A percentile compares a stretch with the other conserved stretches of the same genome.
Conservation (phyloP, 2,797 vertebrate species). For the Petrocephalus sullivani region DNA sequence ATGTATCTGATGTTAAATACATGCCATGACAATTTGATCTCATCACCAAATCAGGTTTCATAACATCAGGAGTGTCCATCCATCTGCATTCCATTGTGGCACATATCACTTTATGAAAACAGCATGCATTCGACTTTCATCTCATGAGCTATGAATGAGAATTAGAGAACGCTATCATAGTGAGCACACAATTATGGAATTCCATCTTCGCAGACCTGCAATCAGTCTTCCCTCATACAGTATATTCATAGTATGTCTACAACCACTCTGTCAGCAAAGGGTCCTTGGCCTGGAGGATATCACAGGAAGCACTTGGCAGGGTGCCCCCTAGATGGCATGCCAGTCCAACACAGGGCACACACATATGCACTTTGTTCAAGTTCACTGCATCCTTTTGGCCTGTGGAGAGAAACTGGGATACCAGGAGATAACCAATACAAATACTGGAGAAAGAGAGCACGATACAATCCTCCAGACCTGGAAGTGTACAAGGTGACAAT, state of each 20-base stretch:
- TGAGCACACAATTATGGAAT: not conserved
- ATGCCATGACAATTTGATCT: not conserved
- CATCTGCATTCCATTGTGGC: not conserved
- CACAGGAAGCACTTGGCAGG: not conserved
- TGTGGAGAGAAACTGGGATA: not conserved
- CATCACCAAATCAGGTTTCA: not conserved
- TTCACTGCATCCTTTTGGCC: not conserved
- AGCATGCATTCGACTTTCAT: not conserved
- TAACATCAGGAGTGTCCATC: not conserved
- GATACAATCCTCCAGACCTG: not conserved
- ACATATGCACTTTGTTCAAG: not conserved
- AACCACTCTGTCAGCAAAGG: not conserved
- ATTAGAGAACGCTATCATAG: not conserved
- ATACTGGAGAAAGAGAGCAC: not conserved
- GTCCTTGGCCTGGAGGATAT: not conserved
- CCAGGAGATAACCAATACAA: not conserved
- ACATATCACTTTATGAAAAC: not conserved
- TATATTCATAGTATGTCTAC: not conserved
- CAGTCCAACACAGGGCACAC: not conserved
- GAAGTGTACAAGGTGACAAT: not conserved
- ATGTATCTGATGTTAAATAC: not conserved
- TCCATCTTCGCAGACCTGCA: not conserved
- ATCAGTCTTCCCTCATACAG: not conserved
- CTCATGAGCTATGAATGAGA: not conserved
- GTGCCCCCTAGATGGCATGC: not conserved